phyloP scores from a whole-genome alignment of 2,113 vertebrate genomes.

The Limanda limanda region DNA sequence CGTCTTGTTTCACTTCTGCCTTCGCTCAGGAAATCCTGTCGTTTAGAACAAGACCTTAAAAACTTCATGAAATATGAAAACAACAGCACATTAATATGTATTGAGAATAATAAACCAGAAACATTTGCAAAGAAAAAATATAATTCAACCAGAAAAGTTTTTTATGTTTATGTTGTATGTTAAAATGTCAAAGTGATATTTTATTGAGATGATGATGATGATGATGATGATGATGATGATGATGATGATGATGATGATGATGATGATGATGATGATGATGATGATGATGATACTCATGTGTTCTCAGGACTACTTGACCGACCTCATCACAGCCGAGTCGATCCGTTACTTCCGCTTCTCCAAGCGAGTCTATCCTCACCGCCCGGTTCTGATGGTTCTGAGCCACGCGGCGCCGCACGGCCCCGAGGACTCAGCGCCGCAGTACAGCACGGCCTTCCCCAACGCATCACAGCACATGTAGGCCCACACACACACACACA shows the following conservation, averaged over 20 bases:
- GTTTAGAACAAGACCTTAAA: too few species aligned
- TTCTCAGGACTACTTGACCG: slow-evolving; percentile 94
- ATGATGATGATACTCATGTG: neutral
- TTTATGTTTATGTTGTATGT: too few species aligned
- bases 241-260: neutral
- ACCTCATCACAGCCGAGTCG: slow-evolving; percentile 96
- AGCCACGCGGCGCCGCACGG: slow-evolving; percentile 96
- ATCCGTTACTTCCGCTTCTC: slow-evolving; percentile 93
- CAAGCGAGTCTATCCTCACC: slow-evolving; percentile 94
- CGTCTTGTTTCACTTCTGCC: too few species aligned
- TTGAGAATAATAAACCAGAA: neutral
- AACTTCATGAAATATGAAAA: neutral
- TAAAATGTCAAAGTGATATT: too few species aligned
- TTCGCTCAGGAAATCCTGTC: too few species aligned
- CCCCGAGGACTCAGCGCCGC: slow-evolving; percentile 94
- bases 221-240: too few species aligned
- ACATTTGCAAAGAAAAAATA: neutral
- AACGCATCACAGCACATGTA: slow-evolving; percentile 98
- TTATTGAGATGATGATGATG: too few species aligned
- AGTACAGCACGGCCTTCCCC: slow-evolving; percentile 92
- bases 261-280: accelerated
- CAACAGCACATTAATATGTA: neutral
- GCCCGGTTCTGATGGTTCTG: slow-evolving; percentile 94
- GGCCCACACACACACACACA: slow-evolving; percentile 56
- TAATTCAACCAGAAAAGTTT: too few species aligned